phyloP scores from a whole-genome alignment of 1,140 invertebrate species.

The Ceratoteleas bidentatus region DNA sequence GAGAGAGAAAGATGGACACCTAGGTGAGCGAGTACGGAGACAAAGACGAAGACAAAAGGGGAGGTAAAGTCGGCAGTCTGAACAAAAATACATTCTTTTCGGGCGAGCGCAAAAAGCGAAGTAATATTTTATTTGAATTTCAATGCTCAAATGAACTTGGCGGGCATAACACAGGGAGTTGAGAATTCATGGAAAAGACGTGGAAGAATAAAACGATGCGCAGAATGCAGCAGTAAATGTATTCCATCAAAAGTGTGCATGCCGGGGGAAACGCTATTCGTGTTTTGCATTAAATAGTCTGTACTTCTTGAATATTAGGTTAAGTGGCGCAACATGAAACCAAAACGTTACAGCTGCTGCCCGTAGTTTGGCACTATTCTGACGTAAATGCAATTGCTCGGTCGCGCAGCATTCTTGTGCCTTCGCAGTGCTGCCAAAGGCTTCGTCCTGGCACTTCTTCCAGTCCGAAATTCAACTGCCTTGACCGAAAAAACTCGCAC shows the following conservation, averaged over 20 bases:
- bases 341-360: conserved; percentile 41
- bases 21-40: neutral
- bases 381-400: conserved; percentile 28
- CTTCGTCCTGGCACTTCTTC: neutral
- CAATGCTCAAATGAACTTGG: conserved; percentile 54
- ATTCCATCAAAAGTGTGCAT: conserved; percentile 49
- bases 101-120: conserved; percentile 8
- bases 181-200: conserved; percentile 52
- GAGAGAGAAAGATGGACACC: neutral
- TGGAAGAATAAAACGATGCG: conserved; percentile 52
- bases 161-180: conserved; percentile 26
- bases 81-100: conserved; percentile 46
- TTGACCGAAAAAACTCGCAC: neutral
- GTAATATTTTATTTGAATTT: conserved; percentile 57
- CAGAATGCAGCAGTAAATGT: conserved; percentile 17
- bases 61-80: neutral
- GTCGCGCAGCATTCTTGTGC: conserved; percentile 19
- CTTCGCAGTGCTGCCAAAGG: conserved; percentile 6
- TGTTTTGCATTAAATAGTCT: conserved; percentile 57
- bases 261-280: conserved; percentile 39
- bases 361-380: conserved; percentile 23
- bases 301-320: conserved; percentile 46
- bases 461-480: conserved; percentile 8
- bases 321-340: conserved; percentile 38
- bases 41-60: neutral